Evolutionary conservation across 92 coral and sea anemone species (phyloP).

Genomic region (Blastomussa wellsi): DNA sequence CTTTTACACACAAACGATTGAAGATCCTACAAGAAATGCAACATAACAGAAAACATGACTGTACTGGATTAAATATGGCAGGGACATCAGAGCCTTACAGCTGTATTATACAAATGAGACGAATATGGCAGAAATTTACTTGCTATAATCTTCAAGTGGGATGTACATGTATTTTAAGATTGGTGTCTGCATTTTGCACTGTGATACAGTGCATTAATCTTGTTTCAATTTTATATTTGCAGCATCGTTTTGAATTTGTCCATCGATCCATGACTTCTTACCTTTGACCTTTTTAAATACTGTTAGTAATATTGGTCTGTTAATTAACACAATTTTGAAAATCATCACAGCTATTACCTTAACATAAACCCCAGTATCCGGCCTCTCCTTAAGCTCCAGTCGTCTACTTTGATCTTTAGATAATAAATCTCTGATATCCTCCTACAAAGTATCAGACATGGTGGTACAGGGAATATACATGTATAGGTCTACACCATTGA

Average conservation of each 20-base stretch:
- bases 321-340: too few species aligned
- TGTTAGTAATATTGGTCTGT: too few species aligned
- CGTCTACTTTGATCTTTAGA: slow-evolving; percentile 88
- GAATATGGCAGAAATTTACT: too few species aligned
- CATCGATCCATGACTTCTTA: too few species aligned
- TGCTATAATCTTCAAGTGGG: not conserved
- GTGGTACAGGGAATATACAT: not conserved
- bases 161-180: not conserved
- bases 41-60: not conserved
- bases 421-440: slow-evolving; percentile 89
- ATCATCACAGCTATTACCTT: slow-evolving; percentile 63
- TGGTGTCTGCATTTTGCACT: not conserved
- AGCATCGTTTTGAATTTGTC: not conserved
- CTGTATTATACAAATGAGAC: too few species aligned
- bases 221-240: not conserved
- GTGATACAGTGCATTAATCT: not conserved
- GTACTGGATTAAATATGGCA: too few species aligned
- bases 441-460: slow-evolving; percentile 37
- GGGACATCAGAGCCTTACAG: not conserved
- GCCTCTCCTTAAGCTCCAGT: slow-evolving; percentile 92
- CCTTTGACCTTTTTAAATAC: too few species aligned
- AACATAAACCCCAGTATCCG: slow-evolving; percentile 97
- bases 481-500: too few species aligned
- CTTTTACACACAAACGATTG: slow-evolving; percentile 95
- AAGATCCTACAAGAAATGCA: slow-evolving; percentile 56